Evolutionary conservation across 1,140 invertebrate species (phyloP).

Genomic region (Zophobas atratus): DNA sequence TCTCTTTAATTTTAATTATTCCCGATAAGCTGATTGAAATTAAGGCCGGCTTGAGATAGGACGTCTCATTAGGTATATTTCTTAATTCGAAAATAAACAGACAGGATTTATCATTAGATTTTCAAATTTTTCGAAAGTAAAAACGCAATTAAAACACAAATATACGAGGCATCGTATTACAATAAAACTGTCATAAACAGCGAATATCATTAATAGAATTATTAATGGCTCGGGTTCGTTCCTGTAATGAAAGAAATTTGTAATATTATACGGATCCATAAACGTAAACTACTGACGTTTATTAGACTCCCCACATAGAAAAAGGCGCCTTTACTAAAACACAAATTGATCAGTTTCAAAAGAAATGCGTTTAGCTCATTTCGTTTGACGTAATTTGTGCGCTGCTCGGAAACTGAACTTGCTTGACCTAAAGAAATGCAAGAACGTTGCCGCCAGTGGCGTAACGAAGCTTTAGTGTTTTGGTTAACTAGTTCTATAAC

Average conservation of each 20-base stretch:
- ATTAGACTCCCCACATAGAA: constrained; percentile 51
- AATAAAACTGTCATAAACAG: constrained; percentile 50
- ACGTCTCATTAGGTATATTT: constrained; percentile 24
- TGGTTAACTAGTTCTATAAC: no score
- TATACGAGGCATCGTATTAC: constrained; percentile 54
- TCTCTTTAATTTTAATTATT: constrained; percentile 22
- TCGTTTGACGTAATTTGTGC: constrained; percentile 13
- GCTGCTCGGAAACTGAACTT: neutral
- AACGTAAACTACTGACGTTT: constrained; percentile 44
- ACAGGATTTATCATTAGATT: constrained; percentile 40
- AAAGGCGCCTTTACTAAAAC: constrained; percentile 43
- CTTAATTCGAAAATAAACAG: constrained; percentile 39
- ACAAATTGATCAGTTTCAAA: constrained; percentile 34
- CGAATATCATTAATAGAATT: constrained; percentile 50
- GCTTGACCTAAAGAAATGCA: constrained; percentile 2
- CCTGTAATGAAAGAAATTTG: constrained; percentile 50
- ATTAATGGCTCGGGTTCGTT: constrained; percentile 49
- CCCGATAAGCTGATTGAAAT: constrained; percentile 10
- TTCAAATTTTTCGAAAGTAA: constrained; percentile 37
- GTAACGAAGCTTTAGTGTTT: neutral
- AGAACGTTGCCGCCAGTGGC: neutral
- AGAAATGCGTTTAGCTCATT: constrained; percentile 7
- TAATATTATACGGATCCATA: constrained; percentile 47
- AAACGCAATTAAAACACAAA: constrained; percentile 40
- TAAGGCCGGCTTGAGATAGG: neutral